These are phyloP conservation scores for Neoitamus cyanurus DNA, from an alignment of 2,888 invertebrate species.

Conservation along the genomic window DNA sequence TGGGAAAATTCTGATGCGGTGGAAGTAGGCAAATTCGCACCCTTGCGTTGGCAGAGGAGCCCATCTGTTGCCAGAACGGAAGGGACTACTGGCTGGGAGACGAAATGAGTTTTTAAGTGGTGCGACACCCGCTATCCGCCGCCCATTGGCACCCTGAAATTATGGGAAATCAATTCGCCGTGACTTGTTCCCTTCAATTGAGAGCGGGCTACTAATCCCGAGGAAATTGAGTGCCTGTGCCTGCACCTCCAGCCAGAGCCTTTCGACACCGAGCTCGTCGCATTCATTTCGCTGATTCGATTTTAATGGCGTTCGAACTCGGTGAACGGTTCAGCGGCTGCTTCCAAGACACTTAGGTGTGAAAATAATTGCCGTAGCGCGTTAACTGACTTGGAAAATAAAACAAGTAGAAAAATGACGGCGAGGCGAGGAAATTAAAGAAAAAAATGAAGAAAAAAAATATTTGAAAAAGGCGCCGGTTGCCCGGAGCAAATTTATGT, in stretches of 20 bases:
- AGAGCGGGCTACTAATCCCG: background rate
- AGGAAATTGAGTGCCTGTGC: background rate
- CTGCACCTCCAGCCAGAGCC: background rate
- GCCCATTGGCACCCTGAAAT: background rate
- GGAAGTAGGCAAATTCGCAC: background rate
- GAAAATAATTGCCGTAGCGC: constrained; percentile 40
- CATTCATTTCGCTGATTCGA: constrained; percentile 32
- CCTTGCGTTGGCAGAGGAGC: background rate
- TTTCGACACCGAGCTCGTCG: background rate
- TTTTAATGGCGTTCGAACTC: constrained; percentile 27
- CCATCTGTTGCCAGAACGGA: background rate
- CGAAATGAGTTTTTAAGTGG: background rate
- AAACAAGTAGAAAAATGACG: background rate
- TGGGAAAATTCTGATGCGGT: background rate
- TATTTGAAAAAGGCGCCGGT: background rate
- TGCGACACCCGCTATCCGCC: background rate
- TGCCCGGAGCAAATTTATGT: background rate
- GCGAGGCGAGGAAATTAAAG: background rate
- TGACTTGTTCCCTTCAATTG: constrained; percentile 1
- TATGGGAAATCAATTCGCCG: background rate
- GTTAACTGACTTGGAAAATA: constrained; percentile 33
- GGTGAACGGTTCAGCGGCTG: background rate
- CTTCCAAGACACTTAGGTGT: constrained; percentile 36
- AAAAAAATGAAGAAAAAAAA: background rate
- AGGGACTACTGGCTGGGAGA: background rate